phyloP scores from a whole-genome alignment of 2,113 vertebrate species.

The Ptyas mucosa region DNA sequence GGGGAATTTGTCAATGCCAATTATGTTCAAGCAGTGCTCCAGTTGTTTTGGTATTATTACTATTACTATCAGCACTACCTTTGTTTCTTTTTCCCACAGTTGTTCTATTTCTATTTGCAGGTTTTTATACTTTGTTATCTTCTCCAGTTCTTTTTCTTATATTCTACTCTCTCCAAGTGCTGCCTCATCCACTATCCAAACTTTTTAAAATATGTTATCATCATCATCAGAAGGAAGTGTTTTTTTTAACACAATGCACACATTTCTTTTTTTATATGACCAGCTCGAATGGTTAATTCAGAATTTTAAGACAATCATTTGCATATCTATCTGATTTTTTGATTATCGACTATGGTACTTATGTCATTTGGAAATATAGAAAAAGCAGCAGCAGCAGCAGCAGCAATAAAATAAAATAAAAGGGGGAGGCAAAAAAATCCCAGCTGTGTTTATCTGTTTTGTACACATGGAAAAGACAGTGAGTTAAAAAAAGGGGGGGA shows the following conservation, averaged over 20 bases:
- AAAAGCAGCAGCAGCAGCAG: constrained; percentile 14
- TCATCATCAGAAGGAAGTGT: neutral
- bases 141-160: neutral
- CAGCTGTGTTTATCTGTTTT: constrained; percentile 61
- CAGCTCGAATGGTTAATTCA: constrained; percentile 22
- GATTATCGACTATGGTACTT: constrained; percentile 36
- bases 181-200: neutral
- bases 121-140: neutral
- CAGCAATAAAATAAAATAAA: neutral
- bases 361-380: constrained; percentile 40
- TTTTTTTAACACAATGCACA: neutral
- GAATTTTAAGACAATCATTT: constrained; percentile 36
- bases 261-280: constrained; percentile 12
- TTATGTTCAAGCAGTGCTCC: neutral
- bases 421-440: neutral
- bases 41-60: constrained; percentile 18
- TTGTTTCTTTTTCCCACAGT: neutral
- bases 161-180: neutral
- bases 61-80: neutral
- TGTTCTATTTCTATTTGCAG: neutral
- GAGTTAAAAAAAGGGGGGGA: constrained; percentile 8
- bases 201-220: constrained; percentile 17
- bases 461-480: constrained; percentile 47
- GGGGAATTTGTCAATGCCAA: neutral
- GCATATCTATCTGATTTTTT: constrained; percentile 29